These are phyloP conservation scores for Macrophya annulata DNA, from an alignment of 2,888 invertebrate genomes.

Conservation along the genomic window DNA sequence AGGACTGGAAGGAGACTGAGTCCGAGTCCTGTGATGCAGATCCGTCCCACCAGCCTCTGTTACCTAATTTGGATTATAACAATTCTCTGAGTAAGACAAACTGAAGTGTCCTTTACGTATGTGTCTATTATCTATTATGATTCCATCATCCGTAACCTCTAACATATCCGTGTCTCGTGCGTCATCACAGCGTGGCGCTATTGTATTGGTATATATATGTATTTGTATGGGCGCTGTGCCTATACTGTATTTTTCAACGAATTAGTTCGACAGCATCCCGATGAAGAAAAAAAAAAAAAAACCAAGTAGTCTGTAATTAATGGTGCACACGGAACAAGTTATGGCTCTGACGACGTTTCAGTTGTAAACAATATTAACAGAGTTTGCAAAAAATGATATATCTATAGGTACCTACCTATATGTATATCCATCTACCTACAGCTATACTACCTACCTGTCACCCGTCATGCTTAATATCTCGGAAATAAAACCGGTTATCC, in stretches of 20 bases:
- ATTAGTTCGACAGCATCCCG: not conserved
- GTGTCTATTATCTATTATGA: not conserved
- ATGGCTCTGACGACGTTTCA: not conserved
- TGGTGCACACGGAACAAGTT: not conserved
- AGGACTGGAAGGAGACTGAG: not conserved
- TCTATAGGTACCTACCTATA: not conserved
- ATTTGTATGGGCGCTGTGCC: not conserved
- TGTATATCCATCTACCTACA: no score
- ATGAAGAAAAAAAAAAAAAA: not conserved
- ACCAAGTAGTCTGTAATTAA: not conserved
- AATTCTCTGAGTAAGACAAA: not conserved
- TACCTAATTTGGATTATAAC: slow-evolving; percentile 49
- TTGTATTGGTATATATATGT: not conserved
- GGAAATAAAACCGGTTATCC: slow-evolving; percentile 22
- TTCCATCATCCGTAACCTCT: slow-evolving; percentile 11
- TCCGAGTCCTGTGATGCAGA: not conserved
- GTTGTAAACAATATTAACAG: not conserved
- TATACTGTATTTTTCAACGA: not conserved
- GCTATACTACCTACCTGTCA: not conserved
- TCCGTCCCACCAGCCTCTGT: slow-evolving; percentile 3
- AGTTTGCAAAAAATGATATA: not conserved
- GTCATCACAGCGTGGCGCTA: not conserved
- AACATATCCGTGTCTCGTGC: not conserved
- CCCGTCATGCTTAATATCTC: not conserved
- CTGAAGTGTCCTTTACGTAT: not conserved